Evolutionary conservation across 2,113 vertebrate species (phyloP), one percentile per base, ranked within the genome.

Genomic region (Zingel zingel): DNA sequence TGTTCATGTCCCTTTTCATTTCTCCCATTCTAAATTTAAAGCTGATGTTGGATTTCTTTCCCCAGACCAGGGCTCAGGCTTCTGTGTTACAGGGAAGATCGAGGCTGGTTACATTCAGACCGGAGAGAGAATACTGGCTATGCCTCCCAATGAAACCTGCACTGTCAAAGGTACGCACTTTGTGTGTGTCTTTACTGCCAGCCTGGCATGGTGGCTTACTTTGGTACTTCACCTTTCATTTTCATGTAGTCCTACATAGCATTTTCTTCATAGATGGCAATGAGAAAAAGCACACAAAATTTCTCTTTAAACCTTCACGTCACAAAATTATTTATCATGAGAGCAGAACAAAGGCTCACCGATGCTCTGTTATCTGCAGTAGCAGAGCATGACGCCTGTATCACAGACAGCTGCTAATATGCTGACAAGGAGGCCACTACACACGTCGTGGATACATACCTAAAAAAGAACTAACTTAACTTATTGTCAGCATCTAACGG

Each of bases 61-160:
- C 90, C 6, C 93, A 99, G 98, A 99, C 91, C 98, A 98, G 94
- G 98, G 98, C 54, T 98, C 98, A 74, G 98, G 98, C 83, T 99
- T 99, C 95, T 99, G 97, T 88, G 96, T 99, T 57, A 98, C 97
- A 62, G 98, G 98, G 74, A 99, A 99, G 95, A 98, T 99, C 56
- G 98, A 99, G 94, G 97, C 98, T 67, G 98, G 98, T 62, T 99
- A 96, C 69, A 92, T 99, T 88, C 98, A 99, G 81, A 95, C 94
- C 75, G 98, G 98, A 88, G 98, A 99, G 18, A 94, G 96, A 86
- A 94, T 98, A 53, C 92, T 98, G 82, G 97, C 95, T 51, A 97
- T 99, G 97, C 98, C 98, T 82, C 98, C 98, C 43, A 99, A 99
- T 94, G 98, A 99, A 95, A 98, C 96, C 81, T 99, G 98, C 95